Conservation (phyloP, 2,797 vertebrate genomes). For the Capromys pilorides region DNA sequence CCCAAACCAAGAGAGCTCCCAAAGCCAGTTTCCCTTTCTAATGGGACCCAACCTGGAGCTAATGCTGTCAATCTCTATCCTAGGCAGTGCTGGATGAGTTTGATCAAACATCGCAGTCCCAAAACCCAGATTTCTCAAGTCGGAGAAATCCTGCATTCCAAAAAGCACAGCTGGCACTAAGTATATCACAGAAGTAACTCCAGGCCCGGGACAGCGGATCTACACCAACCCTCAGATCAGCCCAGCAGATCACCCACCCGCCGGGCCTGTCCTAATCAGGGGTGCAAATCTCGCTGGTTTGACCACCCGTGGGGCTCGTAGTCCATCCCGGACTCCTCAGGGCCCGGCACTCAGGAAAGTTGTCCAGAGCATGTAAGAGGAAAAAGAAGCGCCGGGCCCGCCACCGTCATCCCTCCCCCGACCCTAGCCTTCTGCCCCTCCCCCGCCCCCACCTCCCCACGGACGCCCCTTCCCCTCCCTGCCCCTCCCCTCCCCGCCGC, state of each 20-base stretch:
- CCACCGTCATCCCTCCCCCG: background rate
- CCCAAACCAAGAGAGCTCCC: background rate
- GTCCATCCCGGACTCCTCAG: background rate
- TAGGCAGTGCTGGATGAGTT: background rate
- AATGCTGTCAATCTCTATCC: background rate
- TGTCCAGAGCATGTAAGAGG: background rate
- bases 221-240: background rate
- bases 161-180: background rate
- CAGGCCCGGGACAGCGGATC: background rate
- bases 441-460: background rate
- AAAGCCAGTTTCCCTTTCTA: background rate
- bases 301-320: background rate
- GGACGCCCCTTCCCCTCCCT: background rate
- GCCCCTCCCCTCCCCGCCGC: background rate
- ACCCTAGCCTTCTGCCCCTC: background rate
- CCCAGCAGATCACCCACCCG: background rate
- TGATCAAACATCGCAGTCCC: background rate
- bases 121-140: background rate
- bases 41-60: background rate
- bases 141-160: background rate
- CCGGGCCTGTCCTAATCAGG: background rate
- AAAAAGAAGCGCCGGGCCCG: background rate
- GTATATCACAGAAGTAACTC: constrained; percentile 32
- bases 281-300: background rate
- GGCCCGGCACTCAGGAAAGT: constrained; percentile 19